A percentile compares a stretch with the other conserved stretches of the same genome.
These are phyloP conservation scores for Sebastolobus alascanus DNA, from an alignment of 2,797 vertebrate species.

Conservation along the genomic window DNA sequence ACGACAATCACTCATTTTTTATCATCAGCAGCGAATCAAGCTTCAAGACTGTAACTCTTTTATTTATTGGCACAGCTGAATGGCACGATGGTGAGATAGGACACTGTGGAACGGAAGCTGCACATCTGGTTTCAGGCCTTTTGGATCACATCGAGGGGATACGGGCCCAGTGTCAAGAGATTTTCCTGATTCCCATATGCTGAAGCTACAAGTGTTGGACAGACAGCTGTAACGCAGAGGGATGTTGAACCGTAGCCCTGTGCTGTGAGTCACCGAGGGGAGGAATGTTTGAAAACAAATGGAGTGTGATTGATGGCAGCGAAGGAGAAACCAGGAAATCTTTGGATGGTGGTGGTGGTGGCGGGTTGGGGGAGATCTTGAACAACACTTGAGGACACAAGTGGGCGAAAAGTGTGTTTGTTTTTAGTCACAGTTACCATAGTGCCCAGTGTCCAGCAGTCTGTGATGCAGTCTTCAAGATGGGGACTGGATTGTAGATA, in stretches of 20 bases:
- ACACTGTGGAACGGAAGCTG: constrained; percentile 31
- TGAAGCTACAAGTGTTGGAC: not conserved
- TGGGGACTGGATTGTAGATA: not conserved
- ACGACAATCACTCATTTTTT: not conserved
- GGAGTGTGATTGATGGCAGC: constrained; percentile 25
- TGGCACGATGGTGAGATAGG: not conserved
- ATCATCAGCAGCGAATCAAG: constrained; percentile 11
- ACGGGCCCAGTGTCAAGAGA: not conserved
- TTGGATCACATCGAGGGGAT: constrained; percentile 13
- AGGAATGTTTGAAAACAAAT: constrained; percentile 23
- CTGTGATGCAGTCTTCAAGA: not conserved
- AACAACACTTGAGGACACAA: constrained; percentile 20
- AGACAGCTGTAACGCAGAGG: constrained; percentile 14
- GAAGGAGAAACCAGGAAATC: constrained; percentile 18
- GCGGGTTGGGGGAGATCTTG: not conserved
- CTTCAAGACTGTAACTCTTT: not conserved
- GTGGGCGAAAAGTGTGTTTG: constrained; percentile 22
- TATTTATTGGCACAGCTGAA: constrained; percentile 15
- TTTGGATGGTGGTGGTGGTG: not conserved
- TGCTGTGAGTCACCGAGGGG: not conserved
- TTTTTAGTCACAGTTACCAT: constrained; percentile 43
- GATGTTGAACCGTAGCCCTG: not conserved
- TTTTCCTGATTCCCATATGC: constrained; percentile 9
- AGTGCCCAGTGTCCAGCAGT: not conserved
- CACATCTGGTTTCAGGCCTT: constrained; percentile 55